These are phyloP conservation scores for Perizoma affinitatum DNA, from an alignment of 2,888 invertebrate genomes.

Conservation along the genomic window DNA sequence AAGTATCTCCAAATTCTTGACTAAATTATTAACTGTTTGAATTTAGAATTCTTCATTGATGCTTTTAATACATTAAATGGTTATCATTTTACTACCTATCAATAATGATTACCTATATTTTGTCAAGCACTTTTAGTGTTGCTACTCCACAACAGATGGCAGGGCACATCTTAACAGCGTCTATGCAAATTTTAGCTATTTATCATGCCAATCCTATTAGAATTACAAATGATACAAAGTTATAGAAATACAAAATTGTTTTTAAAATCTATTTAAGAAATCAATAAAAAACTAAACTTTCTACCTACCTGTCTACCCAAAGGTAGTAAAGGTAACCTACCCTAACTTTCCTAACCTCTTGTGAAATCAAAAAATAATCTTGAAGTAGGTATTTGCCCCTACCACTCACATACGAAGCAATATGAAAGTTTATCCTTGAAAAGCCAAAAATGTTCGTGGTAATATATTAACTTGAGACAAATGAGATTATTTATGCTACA, in stretches of 20 bases:
- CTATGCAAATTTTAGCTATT: neutral
- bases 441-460: neutral
- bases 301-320: no score
- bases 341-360: no score
- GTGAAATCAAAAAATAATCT: neutral
- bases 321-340: no score
- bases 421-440: neutral
- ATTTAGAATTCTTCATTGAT: no score
- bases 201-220: neutral
- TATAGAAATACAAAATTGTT: neutral
- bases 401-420: neutral
- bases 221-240: no score
- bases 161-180: neutral
- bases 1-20: no score
- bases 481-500: conserved; percentile 28
- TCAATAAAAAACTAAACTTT: no score
- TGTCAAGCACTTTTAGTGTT: conserved; percentile 11
- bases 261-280: no score
- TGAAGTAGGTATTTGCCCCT: neutral
- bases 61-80: no score
- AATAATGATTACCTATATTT: neutral
- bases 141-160: conserved; percentile 64
- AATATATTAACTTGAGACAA: conserved; percentile 11
- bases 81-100: no score
- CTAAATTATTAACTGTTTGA: no score